Base-by-base conservation (phyloP, 2,797 vertebrate genomes). In the Brachymystax lenok region DNA sequence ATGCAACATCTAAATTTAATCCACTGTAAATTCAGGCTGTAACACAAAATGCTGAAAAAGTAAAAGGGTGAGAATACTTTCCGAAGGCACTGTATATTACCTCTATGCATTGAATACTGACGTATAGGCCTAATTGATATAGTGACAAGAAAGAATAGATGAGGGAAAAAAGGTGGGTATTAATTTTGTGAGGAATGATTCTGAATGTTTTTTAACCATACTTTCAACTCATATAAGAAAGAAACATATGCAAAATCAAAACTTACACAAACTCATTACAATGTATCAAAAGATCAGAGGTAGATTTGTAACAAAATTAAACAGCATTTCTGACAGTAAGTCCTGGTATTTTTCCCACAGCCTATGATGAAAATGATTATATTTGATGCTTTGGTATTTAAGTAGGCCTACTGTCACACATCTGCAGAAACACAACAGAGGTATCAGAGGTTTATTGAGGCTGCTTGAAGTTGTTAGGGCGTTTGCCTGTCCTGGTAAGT, bases 401-500 rank as follows among this genome's bases (percentile, higher is more conserved):
- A 24, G 6, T 24, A 63, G 21, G 59, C n/a, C 14, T 30, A 19
- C 5, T 68, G 66, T 69, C 52, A 73, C 27, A 73, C 30, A 6
- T 13, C 30, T 30, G 19, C 64, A 73, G 33, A 75, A 56, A 64
- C 28, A 69, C 24, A 69, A n/a, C 27, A 68, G 28, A 68, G 14
- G 35, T 27, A 27, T 27, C 21, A n/a, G 27, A 30, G 27, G 63
- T 17, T 14, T 19, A 28, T 19, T 69, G 56, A 59, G 19, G 56
- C 19, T 17, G 40, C 21, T 54, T 21, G 30, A 8, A 24, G 50
- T 13, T 7, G 3, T 2, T 27, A 74, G 74, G 24, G 70, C 13
- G 74, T 79, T 75, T 83, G 76, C 73, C 69, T 33, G 27, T 69
- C 77, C 79, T 82, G 76, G 40, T 56, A 19, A 69, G 59, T 73